Base-by-base conservation (phyloP, 2,113 vertebrate species). In the Equus przewalskii region DNA sequence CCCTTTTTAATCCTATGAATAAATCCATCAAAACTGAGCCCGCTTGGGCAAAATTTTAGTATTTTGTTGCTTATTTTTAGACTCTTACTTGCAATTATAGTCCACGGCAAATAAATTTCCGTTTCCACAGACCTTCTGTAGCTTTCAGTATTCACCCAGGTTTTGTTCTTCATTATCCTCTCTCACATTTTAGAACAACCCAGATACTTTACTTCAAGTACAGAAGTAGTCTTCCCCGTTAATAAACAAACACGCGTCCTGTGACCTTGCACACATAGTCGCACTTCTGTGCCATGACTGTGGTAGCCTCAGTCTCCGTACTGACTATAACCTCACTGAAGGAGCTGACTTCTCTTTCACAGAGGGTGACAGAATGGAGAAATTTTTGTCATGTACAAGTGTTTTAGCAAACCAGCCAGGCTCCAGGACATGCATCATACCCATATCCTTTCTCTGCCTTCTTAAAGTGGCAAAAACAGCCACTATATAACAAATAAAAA, bases 1-100 rank as follows among this genome's bases (percentile, higher is more conserved):
- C 30, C 15, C n/a, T 67, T 96, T 82, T 87, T 88, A 60, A 76
- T 51, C 44, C 82, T 88, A 65, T 0, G 18, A 82, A 33, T 91
- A 51, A 87, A 75, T 87, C 33, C 41, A 60, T 91, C 12, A 81
- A 82, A 91, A 88, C 21, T 94, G 26, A 96, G n/a, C 41, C 60
- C 82, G 4, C 13, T 76, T 87, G 60, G 93, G 46, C 60, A 94
- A 85, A 91, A 56, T 92, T 86, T 91, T 87, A 30, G 14, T 67
- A 51, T 76, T 94, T 91, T 33, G 62, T 76, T 94, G 28, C 21
- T 11, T 88, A 16, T 75, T 88, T 96, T 91, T 6, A 87, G 26
- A 54, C 16, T 69, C 0, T 58, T 73, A 12, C 41, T 65, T 76
- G 30, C 33, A 83, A 28, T 62, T 96, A 92, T 44, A 60, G 69